phyloP scores from a whole-genome alignment of 2,888 invertebrate genomes.

The Conus canariensis region DNA sequence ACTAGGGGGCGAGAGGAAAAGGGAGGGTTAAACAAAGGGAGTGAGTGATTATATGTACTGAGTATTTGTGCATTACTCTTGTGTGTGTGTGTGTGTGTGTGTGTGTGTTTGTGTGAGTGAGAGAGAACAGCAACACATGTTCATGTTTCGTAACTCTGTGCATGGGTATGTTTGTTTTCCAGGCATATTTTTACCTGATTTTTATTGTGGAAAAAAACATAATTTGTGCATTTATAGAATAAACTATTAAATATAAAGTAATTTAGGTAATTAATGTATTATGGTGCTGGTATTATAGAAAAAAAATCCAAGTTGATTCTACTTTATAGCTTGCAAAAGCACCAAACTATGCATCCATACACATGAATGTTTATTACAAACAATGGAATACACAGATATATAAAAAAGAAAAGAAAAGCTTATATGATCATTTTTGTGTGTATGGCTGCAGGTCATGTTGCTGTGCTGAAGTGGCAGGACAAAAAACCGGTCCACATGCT shows the following conservation, averaged over 20 bases:
- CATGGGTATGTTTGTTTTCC: background rate
- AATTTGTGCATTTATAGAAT: background rate
- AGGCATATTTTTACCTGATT: background rate
- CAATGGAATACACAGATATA: background rate
- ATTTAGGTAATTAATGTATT: background rate
- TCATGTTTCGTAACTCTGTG: background rate
- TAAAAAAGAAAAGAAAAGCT: background rate
- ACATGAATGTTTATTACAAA: background rate
- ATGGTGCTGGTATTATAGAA: background rate
- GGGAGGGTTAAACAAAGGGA: background rate
- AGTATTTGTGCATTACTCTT: background rate
- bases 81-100: background rate
- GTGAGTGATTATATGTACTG: background rate
- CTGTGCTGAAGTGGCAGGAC: conserved; percentile 19
- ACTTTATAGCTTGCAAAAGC: background rate
- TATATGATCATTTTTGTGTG: background rate
- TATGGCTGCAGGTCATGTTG: conserved; percentile 8
- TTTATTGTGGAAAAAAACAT: background rate
- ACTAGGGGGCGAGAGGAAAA: no score
- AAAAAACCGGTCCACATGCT: conserved; percentile 10
- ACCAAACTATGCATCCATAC: background rate
- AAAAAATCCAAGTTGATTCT: background rate
- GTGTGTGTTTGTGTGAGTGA: background rate
- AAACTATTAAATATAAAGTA: background rate
- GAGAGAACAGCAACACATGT: background rate